A percentile compares a stretch with the other conserved stretches of the same genome.
Conservation (phyloP, 2,113 vertebrate genomes). For the Ceuthmochares aereus region DNA sequence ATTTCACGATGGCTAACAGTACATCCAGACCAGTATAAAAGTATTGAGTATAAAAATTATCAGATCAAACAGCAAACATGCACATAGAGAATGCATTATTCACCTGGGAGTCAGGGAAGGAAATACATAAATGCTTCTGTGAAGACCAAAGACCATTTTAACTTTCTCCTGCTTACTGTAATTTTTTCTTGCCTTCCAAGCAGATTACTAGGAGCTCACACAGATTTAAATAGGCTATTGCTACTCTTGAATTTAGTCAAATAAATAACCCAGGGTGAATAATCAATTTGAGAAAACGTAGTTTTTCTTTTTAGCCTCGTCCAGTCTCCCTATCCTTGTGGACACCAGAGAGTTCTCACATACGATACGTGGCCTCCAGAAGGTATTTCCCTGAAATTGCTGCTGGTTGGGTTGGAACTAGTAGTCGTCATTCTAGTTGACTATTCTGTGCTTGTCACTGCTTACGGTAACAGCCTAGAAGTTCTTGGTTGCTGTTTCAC, state of each 20-base stretch:
- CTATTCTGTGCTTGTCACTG: background rate
- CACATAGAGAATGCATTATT: background rate
- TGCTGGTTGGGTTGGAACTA: background rate
- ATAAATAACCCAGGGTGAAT: background rate
- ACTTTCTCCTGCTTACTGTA: background rate
- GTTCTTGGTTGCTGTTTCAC: background rate
- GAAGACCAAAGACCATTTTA: background rate
- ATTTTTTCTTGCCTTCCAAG: background rate
- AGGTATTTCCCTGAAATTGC: background rate
- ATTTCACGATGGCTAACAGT: background rate
- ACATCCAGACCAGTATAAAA: background rate
- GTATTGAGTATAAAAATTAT: background rate
- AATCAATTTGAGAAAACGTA: background rate
- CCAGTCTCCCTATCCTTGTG: background rate
- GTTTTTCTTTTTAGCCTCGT: background rate
- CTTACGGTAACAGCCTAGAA: background rate
- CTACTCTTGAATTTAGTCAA: background rate
- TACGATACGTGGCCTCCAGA: background rate
- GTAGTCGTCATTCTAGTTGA: background rate
- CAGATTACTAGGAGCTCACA: background rate
- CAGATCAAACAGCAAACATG: background rate
- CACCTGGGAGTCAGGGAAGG: background rate
- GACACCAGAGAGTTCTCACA: background rate
- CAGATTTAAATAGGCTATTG: background rate
- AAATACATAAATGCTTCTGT: background rate